These are phyloP conservation scores for Pachliopta kotzebuea DNA, from an alignment of 2,888 invertebrate genomes.

Conservation along the genomic window DNA sequence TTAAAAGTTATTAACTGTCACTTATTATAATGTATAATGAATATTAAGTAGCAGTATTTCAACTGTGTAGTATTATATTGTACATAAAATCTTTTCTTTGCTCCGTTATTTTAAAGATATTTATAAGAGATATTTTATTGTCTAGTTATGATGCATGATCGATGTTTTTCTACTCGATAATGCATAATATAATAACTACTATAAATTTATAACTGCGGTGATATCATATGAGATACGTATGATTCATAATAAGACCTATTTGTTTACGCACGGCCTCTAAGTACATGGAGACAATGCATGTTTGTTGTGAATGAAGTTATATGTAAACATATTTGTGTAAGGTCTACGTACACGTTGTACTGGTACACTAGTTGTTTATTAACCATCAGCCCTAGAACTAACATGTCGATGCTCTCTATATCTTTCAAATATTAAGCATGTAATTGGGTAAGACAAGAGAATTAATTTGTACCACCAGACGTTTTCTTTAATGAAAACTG, in stretches of 20 bases:
- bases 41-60: neutral
- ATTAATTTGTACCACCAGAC: too few relatives aligned
- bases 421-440: too few relatives aligned
- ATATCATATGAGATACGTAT: constrained; percentile 3
- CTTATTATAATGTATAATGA: neutral
- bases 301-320: constrained; percentile 1
- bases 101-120: neutral
- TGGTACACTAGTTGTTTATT: neutral
- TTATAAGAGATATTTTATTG: neutral
- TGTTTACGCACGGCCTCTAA: constrained; percentile 3
- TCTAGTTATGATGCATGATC: neutral
- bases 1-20: neutral
- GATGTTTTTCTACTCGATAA: neutral
- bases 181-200: constrained; percentile 2
- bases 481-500: too few relatives aligned
- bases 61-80: too few relatives aligned
- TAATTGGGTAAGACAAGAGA: too few relatives aligned
- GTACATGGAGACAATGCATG: neutral
- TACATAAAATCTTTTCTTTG: too few relatives aligned
- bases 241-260: constrained; percentile 8
- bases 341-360: neutral
- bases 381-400: neutral
- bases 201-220: neutral
- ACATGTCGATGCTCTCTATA: too few relatives aligned
- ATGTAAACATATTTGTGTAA: neutral